Percentiles rank a stretch among this genome's conserved stretches.
Evolutionary conservation across 2,797 vertebrate species (phyloP).

Genomic region (Coracias cyanogaster): DNA sequence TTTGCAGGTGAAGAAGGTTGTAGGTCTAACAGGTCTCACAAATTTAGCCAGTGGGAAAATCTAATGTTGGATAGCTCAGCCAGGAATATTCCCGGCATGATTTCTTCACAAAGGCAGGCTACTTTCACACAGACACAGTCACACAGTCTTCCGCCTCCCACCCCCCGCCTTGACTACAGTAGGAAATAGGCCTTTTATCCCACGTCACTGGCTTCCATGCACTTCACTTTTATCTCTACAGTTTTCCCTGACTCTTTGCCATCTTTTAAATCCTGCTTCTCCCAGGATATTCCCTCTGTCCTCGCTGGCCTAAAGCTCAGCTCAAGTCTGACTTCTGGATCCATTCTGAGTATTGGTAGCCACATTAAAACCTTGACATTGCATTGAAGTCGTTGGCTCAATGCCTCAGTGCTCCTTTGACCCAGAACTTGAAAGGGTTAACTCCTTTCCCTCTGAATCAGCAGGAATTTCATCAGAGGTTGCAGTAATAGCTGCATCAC

Average conservation of each 20-base stretch:
- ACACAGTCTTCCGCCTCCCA: background rate
- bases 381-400: constrained; percentile 21
- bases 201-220: constrained; percentile 30
- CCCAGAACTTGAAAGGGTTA: constrained; percentile 45
- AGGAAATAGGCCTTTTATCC: constrained; percentile 54
- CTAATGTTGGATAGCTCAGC: background rate
- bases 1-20: background rate
- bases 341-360: background rate
- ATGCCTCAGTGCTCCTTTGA: background rate
- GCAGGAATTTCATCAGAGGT: background rate
- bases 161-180: background rate
- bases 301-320: background rate
- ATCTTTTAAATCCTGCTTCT: constrained; percentile 39
- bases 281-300: background rate
- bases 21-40: background rate
- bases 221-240: constrained; percentile 21
- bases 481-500: background rate
- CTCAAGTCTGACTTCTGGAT: background rate
- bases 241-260: constrained; percentile 30
- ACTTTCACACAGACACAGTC: background rate
- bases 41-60: background rate
- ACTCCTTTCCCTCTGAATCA: constrained; percentile 1
- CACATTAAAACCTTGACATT: background rate
- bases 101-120: background rate
- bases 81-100: background rate